Evolutionary conservation across 2,888 invertebrate species (phyloP), one percentile per base, ranked within the genome.

Genomic region (Epistrophe eligans): DNA sequence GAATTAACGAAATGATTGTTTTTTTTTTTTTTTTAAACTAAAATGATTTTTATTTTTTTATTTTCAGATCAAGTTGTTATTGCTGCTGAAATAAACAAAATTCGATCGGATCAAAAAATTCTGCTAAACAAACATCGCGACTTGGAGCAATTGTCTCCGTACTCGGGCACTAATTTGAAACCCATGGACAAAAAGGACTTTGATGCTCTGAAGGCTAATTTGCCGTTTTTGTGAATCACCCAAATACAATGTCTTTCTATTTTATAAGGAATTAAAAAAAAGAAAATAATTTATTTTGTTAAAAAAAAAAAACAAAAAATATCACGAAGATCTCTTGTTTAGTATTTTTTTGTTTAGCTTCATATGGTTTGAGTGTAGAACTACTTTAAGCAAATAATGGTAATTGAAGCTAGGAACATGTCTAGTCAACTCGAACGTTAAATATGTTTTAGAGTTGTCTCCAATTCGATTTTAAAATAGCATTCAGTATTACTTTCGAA

Each of bases 91-190:
- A 92, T 93, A 15, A 91, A 92, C 70, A 89, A 92, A 74, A 89
- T 93, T 8, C 90, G 90, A 17, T 92, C 93, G 0, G 90, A 93
- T 9, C 93, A 93, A 84, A 93, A 92, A 82, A 81, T 91, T 58
- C 88, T 93, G 77, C 91, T 93, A 0, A 92, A 92, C 76, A 90
- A 92, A 66, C 93, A 91, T 88, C 91, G 93, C 1, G 92, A 93
- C 57, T 88, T 93, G 77, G 93, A 93, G 70, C 90, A 91, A 72
- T 89, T 89, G 17, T 88, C 90, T 0, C 93, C 92, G 0, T 91
- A 91, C 50, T 90, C 90, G 3, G 93, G 93, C n/a, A 91, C 92
- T 0, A 87, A 92, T 70, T 73, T 93, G 17, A 92, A 92, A 58
- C 90, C 93, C 0, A 79, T 93, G 66, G 89, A 89, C n/a, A 89